Evolutionary conservation across 2,797 vertebrate species (phyloP).

Genomic region (Channallabes apus): DNA sequence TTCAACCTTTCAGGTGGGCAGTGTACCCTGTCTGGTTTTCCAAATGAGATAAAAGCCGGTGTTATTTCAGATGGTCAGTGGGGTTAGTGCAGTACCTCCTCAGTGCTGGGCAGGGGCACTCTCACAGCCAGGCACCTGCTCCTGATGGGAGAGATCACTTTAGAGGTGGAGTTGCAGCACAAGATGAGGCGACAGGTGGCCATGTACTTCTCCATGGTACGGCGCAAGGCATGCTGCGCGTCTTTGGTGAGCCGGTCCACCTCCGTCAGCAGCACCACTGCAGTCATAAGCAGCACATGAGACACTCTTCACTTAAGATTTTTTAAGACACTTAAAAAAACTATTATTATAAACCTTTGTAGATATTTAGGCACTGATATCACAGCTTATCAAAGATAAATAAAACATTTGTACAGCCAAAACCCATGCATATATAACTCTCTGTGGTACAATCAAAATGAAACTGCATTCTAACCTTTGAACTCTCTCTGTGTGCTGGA

Average conservation of each 20-base stretch:
- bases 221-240: conserved; percentile 92
- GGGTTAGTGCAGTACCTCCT: conserved; percentile 76
- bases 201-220: conserved; percentile 99
- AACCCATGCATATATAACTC: neutral
- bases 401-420: neutral
- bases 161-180: conserved; percentile 94
- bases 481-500: conserved; percentile 92
- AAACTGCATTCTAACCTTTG: conserved; percentile 79
- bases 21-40: neutral
- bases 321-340: neutral
- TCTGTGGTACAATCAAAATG: neutral
- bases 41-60: neutral
- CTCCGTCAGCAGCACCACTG: conserved; percentile 94
- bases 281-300: neutral
- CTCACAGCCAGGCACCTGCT: conserved; percentile 92
- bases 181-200: conserved; percentile 91
- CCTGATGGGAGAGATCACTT: conserved; percentile 92
- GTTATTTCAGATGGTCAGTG: neutral
- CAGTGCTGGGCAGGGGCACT: conserved; percentile 87
- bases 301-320: neutral
- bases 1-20: neutral
- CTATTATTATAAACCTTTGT: neutral
- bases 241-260: conserved; percentile 96
- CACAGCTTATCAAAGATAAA: neutral
- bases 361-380: neutral